Percentiles rank a stretch among this genome's conserved stretches.
Conservation (phyloP, 2,888 invertebrate species). For the Pristionchus mayeri region DNA sequence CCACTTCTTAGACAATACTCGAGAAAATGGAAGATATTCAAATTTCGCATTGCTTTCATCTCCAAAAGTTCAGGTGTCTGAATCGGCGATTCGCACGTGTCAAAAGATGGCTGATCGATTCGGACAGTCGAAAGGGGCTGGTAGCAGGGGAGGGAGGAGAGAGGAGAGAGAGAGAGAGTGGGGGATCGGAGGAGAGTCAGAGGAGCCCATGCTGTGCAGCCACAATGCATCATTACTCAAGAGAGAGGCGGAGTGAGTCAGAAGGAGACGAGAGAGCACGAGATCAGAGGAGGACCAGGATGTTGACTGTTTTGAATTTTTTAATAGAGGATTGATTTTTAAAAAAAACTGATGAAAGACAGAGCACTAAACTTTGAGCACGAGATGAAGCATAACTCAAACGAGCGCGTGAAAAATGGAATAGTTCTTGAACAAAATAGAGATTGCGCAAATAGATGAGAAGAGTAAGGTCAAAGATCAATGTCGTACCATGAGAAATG, state of each 20-base stretch:
- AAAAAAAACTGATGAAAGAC: not conserved
- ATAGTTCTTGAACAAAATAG: not conserved
- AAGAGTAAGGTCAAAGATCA: not conserved
- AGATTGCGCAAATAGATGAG: not conserved
- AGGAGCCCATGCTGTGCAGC: not conserved
- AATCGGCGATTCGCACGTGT: not conserved
- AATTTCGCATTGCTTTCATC: not conserved
- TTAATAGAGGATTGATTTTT: not conserved
- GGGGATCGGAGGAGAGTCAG: not conserved
- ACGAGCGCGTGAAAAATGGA: not conserved
- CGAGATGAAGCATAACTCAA: constrained; percentile 2
- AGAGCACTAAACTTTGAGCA: not conserved
- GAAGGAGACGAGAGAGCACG: not conserved
- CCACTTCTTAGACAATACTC: not conserved
- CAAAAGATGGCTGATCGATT: not conserved
- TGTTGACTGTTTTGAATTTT: not conserved
- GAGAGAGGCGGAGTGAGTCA: constrained; percentile 10
- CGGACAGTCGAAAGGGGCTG: constrained; percentile 31
- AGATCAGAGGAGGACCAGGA: too few species aligned
- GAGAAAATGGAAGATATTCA: not conserved
- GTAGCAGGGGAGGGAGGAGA: not conserved
- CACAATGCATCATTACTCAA: constrained; percentile 40
- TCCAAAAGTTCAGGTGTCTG: not conserved
- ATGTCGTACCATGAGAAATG: not conserved
- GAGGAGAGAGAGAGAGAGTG: not conserved